A percentile compares a stretch with the other conserved stretches of the same genome.
Evolutionary conservation across 2,113 vertebrate species (phyloP).

Genomic region (Ailuropoda melanoleuca): DNA sequence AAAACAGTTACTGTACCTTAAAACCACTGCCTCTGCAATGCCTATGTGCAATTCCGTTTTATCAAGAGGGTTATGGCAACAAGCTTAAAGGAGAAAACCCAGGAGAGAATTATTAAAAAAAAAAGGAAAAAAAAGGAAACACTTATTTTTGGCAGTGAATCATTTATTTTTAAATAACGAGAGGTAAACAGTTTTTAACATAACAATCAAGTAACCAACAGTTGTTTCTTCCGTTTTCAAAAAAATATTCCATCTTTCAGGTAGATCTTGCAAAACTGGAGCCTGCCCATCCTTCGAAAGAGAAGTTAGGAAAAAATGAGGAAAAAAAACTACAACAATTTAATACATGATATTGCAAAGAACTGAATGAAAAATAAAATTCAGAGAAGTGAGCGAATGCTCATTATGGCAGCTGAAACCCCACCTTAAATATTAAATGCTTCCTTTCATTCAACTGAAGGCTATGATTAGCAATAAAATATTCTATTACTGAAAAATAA

Average conservation of each 20-base stretch:
- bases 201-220: slow-evolving; percentile 41
- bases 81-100: slow-evolving; percentile 9
- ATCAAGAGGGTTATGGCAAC: slow-evolving; percentile 45
- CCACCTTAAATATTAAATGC: slow-evolving; percentile 26
- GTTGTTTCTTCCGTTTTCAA: slow-evolving; percentile 1
- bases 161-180: slow-evolving; percentile 41
- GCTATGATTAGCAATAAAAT: neutral
- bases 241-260: slow-evolving; percentile 33
- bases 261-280: slow-evolving; percentile 23
- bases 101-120: neutral
- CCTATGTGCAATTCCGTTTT: neutral
- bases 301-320: slow-evolving; percentile 20
- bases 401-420: slow-evolving; percentile 17
- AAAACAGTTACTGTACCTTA: slow-evolving; percentile 19
- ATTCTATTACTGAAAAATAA: slow-evolving; percentile 25
- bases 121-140: slow-evolving; percentile 9
- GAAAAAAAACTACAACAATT: neutral
- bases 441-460: slow-evolving; percentile 26
- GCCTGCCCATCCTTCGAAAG: neutral
- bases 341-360: neutral
- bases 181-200: slow-evolving; percentile 31
- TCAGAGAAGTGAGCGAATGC: neutral
- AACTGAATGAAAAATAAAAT: slow-evolving; percentile 46
- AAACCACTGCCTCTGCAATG: slow-evolving; percentile 26
- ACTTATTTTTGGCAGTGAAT: neutral